These are phyloP conservation scores for Seira sanloemensis DNA, from an alignment of 2,888 invertebrate species.

Conservation along the genomic window DNA sequence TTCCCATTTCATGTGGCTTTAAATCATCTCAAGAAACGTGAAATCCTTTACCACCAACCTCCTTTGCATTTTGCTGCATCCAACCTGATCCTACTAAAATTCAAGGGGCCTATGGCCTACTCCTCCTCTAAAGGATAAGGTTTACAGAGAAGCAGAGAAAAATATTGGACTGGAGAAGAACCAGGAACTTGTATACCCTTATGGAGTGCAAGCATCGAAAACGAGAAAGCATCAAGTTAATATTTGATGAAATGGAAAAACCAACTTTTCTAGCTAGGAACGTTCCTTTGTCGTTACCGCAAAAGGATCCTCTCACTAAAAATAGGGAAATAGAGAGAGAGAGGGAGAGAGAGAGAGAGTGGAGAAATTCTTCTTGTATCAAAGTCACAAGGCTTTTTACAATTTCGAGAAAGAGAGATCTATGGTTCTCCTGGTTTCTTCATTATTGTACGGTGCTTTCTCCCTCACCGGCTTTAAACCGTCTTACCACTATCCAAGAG, in stretches of 20 bases:
- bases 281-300: constrained; percentile 33
- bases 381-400: not conserved
- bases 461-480: not conserved
- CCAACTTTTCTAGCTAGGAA: constrained; percentile 16
- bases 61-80: not conserved
- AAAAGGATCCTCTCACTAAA: constrained; percentile 22
- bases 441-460: not conserved
- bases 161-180: no score
- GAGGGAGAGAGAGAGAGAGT: no score
- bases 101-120: no score
- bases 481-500: not conserved
- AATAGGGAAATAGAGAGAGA: no score
- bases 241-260: constrained; percentile 55
- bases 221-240: constrained; percentile 52
- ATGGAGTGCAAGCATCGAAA: not conserved
- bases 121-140: no score
- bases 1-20: constrained; percentile 47
- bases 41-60: constrained; percentile 19
- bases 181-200: not conserved
- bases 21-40: constrained; percentile 24
- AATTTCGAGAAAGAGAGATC: not conserved
- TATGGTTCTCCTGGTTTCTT: not conserved
- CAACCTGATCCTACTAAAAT: no score
- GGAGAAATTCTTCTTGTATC: not conserved
- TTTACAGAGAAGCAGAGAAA: no score